Evolutionary conservation across 1,140 invertebrate genomes (phyloP).

Genomic region (Diabrotica undecimpunctata): DNA sequence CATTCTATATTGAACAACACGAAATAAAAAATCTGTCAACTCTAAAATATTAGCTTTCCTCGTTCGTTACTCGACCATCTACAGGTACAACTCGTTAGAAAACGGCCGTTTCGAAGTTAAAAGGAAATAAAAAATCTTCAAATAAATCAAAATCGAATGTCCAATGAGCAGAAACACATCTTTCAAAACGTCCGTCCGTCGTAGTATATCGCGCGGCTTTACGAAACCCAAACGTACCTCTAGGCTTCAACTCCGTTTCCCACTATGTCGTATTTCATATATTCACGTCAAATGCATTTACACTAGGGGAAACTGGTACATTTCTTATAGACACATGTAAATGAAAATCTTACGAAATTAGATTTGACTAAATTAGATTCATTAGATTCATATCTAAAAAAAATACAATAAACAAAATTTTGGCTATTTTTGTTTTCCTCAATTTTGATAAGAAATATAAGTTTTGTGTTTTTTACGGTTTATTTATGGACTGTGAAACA

Average conservation of each 20-base stretch:
- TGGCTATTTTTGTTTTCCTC: too few species aligned
- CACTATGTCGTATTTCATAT: constrained; percentile 18
- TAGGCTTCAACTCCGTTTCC: constrained; percentile 12
- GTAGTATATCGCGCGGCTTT: constrained; percentile 3
- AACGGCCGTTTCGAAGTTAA: background rate
- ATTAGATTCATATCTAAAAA: too few species aligned
- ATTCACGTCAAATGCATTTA: constrained; percentile 12
- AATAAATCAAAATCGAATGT: constrained; percentile 19
- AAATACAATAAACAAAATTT: too few species aligned
- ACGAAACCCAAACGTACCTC: background rate
- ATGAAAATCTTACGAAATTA: too few species aligned
- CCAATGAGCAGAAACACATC: constrained; percentile 18
- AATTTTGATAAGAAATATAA: too few species aligned
- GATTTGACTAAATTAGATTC: too few species aligned
- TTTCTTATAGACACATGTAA: too few species aligned
- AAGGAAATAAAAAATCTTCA: constrained; percentile 1
- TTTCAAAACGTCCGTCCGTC: constrained; percentile 9
- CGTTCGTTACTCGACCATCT: background rate
- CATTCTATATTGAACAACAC: too few species aligned
- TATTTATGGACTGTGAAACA: too few species aligned
- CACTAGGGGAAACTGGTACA: background rate
- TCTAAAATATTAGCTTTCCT: background rate
- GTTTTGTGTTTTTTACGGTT: too few species aligned
- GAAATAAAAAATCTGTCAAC: background rate
- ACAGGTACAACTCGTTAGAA: background rate